phyloP scores from a whole-genome alignment of 2,113 vertebrate species.

The Lanius collurio region DNA sequence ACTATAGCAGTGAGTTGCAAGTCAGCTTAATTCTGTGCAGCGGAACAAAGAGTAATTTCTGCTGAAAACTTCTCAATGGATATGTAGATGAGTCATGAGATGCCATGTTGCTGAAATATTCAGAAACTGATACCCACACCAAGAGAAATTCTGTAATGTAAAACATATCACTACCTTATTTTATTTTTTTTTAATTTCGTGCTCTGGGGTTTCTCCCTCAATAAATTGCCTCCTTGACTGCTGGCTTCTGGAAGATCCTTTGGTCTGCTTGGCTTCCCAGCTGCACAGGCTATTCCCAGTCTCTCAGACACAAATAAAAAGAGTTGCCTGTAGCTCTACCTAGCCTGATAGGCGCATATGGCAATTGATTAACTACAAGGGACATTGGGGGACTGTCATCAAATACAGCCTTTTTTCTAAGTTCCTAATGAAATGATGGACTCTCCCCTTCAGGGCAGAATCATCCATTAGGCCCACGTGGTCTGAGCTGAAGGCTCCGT shows the following conservation, averaged over 20 bases:
- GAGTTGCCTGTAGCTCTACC: conserved; percentile 48
- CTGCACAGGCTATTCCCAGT: conserved; percentile 36
- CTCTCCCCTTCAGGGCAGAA: conserved; percentile 32
- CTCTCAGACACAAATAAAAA: conserved; percentile 52
- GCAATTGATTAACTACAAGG: conserved; percentile 50
- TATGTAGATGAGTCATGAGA: conserved; percentile 72
- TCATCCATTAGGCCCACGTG: conserved; percentile 7
- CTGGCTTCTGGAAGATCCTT: conserved; percentile 32
- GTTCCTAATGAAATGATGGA: neutral
- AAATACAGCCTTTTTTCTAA: neutral
- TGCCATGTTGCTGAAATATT: conserved; percentile 73
- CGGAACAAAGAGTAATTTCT: conserved; percentile 75
- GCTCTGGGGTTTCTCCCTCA: conserved; percentile 72
- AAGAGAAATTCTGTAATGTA: conserved; percentile 69
- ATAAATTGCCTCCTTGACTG: conserved; percentile 67
- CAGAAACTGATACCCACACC: conserved; percentile 70
- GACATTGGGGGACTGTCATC: neutral
- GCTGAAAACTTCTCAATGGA: conserved; percentile 69
- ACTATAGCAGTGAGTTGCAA: conserved; percentile 56
- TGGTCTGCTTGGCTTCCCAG: conserved; percentile 31
- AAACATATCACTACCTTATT: conserved; percentile 57
- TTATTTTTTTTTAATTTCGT: conserved; percentile 67
- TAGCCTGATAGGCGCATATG: conserved; percentile 29
- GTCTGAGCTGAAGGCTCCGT: neutral
- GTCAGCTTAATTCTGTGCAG: conserved; percentile 58